Conservation (phyloP, 1,140 invertebrate genomes). For the Drosophila prosaltans region DNA sequence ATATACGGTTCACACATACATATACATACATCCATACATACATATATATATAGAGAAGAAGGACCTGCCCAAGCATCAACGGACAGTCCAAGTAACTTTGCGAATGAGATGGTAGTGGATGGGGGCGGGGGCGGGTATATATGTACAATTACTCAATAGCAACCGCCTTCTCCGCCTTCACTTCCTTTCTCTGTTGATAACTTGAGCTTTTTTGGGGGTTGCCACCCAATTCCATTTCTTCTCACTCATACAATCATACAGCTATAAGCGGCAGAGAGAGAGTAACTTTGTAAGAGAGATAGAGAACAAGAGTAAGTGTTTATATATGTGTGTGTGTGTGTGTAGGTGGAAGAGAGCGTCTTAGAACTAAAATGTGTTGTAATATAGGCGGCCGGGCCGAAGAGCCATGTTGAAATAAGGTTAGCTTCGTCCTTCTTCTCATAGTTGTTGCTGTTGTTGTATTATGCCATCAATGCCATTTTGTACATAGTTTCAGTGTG, state of each 20-base stretch:
- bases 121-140: conserved; percentile 16
- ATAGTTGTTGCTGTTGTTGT: conserved; percentile 71
- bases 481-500: conserved; percentile 65
- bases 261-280: conserved; percentile 57
- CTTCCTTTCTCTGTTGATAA: neutral
- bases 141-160: conserved; percentile 79
- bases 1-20: neutral
- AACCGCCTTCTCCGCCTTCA: conserved; percentile 32
- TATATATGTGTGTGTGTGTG: neutral
- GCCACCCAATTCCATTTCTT: conserved; percentile 30
- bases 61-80: conserved; percentile 74
- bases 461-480: conserved; percentile 81
- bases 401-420: conserved; percentile 64
- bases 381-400: conserved; percentile 62
- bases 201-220: conserved; percentile 75
- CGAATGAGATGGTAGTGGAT: conserved; percentile 38
- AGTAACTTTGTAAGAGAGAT: conserved; percentile 23
- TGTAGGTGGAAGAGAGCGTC: conserved; percentile 42
- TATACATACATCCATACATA: conserved; percentile 29
- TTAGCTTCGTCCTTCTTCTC: conserved; percentile 42
- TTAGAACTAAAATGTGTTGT: conserved; percentile 78
- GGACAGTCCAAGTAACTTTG: conserved; percentile 79
- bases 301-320: conserved; percentile 6
- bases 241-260: conserved; percentile 36
- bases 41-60: conserved; percentile 41